Conservation (phyloP, 2,113 vertebrate species). For the Anolis sagrei region DNA sequence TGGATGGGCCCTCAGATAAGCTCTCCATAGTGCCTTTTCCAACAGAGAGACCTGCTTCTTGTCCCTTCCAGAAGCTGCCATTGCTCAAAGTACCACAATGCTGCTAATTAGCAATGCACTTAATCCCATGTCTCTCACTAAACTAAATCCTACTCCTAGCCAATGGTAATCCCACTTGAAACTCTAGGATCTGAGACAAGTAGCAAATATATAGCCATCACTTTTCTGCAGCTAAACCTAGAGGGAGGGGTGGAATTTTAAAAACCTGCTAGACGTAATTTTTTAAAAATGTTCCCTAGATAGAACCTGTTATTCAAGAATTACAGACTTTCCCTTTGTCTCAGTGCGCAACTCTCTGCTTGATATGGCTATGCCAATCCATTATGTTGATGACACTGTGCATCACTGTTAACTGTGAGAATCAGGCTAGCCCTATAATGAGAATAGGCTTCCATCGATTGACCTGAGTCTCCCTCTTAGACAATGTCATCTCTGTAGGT, state of each 20-base stretch:
- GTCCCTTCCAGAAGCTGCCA: too few relatives aligned
- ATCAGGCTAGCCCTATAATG: conserved; percentile 43
- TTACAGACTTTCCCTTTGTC: conserved; percentile 38
- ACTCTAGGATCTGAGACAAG: not conserved
- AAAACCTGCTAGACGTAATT: not conserved
- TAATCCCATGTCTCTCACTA: too few relatives aligned
- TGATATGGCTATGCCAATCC: conserved; percentile 59
- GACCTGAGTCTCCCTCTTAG: conserved; percentile 19
- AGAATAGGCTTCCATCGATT: conserved; percentile 64
- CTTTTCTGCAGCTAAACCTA: not conserved
- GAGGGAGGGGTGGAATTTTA: too few relatives aligned
- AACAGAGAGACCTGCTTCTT: too few relatives aligned
- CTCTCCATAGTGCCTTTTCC: too few relatives aligned
- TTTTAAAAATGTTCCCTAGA: conserved; percentile 26
- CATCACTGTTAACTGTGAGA: conserved; percentile 63
- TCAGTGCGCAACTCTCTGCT: conserved; percentile 37
- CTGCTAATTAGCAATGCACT: too few relatives aligned
- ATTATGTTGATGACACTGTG: conserved; percentile 67
- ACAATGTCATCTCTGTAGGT: conserved; percentile 54
- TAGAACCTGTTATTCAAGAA: conserved; percentile 34
- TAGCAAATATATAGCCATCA: conserved; percentile 38
- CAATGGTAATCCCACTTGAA: not conserved
- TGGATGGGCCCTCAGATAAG: too few relatives aligned
- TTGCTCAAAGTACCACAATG: too few relatives aligned
- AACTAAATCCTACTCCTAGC: not conserved